Base-by-base conservation (phyloP, 1,140 invertebrate species). In the Propsilocerus akamusi region DNA sequence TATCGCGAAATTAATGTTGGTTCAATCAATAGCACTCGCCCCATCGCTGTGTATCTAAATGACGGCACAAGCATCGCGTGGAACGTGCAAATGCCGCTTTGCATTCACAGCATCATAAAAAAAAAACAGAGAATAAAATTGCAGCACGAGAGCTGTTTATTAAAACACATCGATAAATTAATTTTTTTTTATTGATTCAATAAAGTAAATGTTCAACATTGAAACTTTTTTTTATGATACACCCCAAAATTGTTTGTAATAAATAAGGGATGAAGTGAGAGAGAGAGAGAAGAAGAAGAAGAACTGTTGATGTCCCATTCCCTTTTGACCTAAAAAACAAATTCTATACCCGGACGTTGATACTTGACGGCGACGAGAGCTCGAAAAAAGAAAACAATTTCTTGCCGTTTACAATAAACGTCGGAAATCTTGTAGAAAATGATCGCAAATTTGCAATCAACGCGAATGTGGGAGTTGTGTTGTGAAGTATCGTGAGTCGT, bases 381-480 rank as follows among this genome's bases (percentile, higher is more conserved):
- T 30, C 14, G 28, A 30, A 30, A 4, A n/a, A 30, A 30, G 14
- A 30, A 20, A 5, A 17, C 22, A 17, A 14, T 41, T 2, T 41
- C 14, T 41, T 20, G 10, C 22, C 14, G 34, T 14, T 7, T 20
- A 37, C n/a, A 17, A n/a, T 41, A 5, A 17, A 20, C 17, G 6
- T 30, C 10, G n/a, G 28, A 20, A 10, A 20, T n/a, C n/a, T n/a
- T 14, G 34, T 20, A 41, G 34, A 20, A 41, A 41, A 41, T 41
- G 17, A 41, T 41, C 34, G 17, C n/a, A 41, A 41, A 41, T 41
- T 41, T 41, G 34, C 34, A 41, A 41, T 41, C 34, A 41, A 20
- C 34, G 22, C 14, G 34, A 41, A 41, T 20, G 17, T 41, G 34
- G 8, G 34, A 41, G 11, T 8, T 14, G 34, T 14, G 22, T 14